Base-by-base conservation (phyloP, 2,888 invertebrate species). In the Epinotia bilunana region DNA sequence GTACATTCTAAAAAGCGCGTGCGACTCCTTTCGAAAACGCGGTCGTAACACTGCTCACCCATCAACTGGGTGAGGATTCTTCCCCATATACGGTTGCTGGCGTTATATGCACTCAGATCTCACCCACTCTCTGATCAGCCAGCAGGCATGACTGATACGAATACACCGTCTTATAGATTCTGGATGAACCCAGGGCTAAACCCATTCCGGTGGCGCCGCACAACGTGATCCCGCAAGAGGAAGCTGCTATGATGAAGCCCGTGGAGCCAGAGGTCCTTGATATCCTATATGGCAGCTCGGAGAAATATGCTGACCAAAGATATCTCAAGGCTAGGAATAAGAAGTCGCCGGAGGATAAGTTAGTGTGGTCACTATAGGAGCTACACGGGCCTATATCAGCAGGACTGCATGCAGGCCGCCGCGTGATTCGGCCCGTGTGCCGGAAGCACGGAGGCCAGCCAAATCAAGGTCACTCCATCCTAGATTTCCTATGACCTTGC, bases 311-410 rank as follows among this genome's bases (percentile, higher is more conserved):
- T 0, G 87, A 91, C 0, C 83, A 87, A 39, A 88, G 82, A 78
- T 95, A 95, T 81, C 85, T 95, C 18, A 89, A 90, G 61, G 89
- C 87, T 53, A 86, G 95, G 76, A 85, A 91, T 65, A 91, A 94
- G 78, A 87, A 93, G 71, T 80, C 93, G 12, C 95, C 95, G 0
- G 95, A 95, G 76, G 92, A 95, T 5, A 94, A 89, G 94, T 94
- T 74, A 83, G 87, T 68, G 16, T 9, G 1, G 18, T 16, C 43
- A 28, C 20, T 43, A 28, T 28, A 28, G 23, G 1, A 28, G 23
- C 23, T 28, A 28, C 23, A 3, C 23, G 23, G 23, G 1, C 23
- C 23, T 1, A 28, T 28, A 28, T 28, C 23, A 3, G 23, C 23
- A 28, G 23, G 23, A 28, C 23, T 28, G 23, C 3, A 28, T 28